Evolutionary conservation across 2,797 vertebrate genomes (phyloP).

Genomic region (Ciconia nigra): DNA sequence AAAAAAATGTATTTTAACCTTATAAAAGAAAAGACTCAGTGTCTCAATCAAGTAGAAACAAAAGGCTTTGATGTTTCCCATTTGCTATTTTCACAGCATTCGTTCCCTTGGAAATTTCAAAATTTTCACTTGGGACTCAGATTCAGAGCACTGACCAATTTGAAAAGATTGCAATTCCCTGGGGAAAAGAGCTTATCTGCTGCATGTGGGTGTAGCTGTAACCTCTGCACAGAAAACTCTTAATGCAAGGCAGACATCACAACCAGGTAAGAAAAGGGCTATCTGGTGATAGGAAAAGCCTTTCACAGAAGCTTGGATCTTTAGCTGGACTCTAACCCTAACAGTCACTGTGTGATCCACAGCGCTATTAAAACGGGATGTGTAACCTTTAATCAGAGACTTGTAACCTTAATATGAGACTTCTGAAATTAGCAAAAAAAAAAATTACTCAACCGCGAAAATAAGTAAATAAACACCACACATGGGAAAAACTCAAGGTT

Average conservation of each 20-base stretch:
- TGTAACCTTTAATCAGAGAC: neutral
- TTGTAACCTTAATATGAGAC: neutral
- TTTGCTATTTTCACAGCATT: neutral
- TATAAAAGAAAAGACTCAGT: neutral
- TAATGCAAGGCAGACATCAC: neutral
- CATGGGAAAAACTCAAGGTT: neutral
- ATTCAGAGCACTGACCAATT: neutral
- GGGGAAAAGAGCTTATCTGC: neutral
- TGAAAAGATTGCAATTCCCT: neutral
- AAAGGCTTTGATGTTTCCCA: neutral
- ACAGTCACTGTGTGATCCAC: neutral
- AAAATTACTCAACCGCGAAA: neutral
- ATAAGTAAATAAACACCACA: neutral
- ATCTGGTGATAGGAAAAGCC: neutral
- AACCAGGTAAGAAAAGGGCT: neutral
- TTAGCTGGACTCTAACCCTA: neutral
- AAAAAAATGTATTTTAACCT: neutral
- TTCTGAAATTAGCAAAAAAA: neutral
- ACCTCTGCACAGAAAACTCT: neutral
- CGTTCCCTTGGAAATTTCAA: neutral
- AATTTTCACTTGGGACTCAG: neutral
- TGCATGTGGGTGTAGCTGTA: neutral
- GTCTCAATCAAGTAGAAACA: neutral
- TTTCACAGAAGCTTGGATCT: neutral
- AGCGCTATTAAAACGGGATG: neutral